phyloP scores from a whole-genome alignment of 2,888 invertebrate genomes.

The Drosophila limbata region DNA sequence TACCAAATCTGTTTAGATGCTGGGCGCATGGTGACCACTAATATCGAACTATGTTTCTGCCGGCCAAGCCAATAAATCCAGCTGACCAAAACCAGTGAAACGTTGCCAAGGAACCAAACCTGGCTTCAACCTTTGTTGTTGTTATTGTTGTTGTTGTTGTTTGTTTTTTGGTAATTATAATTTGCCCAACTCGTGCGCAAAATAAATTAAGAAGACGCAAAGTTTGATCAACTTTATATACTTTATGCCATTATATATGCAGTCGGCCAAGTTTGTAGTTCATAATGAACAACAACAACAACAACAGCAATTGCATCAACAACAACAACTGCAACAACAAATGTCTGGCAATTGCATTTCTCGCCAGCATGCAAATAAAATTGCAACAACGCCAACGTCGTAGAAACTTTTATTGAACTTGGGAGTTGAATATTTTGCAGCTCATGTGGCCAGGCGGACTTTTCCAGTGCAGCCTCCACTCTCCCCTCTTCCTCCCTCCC shows the following conservation, averaged over 20 bases:
- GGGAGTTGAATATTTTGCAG: slow-evolving; percentile 60
- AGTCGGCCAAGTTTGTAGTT: slow-evolving; percentile 54
- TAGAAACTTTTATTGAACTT: slow-evolving; percentile 82
- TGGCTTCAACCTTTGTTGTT: slow-evolving; percentile 22
- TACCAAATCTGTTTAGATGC: slow-evolving; percentile 47
- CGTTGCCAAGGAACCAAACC: slow-evolving; percentile 46
- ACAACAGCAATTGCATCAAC: slow-evolving; percentile 34
- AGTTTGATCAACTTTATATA: slow-evolving; percentile 52
- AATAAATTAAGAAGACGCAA: slow-evolving; percentile 81
- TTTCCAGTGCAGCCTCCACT: not conserved
- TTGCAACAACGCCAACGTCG: slow-evolving; percentile 64
- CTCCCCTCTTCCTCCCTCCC: not conserved
- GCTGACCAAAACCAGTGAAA: slow-evolving; percentile 36
- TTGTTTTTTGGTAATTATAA: slow-evolving; percentile 76
- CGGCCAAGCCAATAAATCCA: slow-evolving; percentile 75
- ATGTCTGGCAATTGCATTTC: slow-evolving; percentile 68
- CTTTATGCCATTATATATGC: slow-evolving; percentile 16
- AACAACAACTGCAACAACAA: slow-evolving; percentile 33
- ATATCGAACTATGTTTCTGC: slow-evolving; percentile 65
- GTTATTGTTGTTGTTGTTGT: slow-evolving; percentile 22
- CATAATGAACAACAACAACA: slow-evolving; percentile 40
- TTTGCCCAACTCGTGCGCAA: slow-evolving; percentile 70
- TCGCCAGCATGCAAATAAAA: slow-evolving; percentile 77
- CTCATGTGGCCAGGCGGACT: slow-evolving; percentile 24
- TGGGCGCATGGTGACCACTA: slow-evolving; percentile 57